Evolutionary conservation across 1,140 invertebrate genomes (phyloP), one percentile per base, ranked within the genome.

Genomic region (Pseudomyrmex flavicornis): DNA sequence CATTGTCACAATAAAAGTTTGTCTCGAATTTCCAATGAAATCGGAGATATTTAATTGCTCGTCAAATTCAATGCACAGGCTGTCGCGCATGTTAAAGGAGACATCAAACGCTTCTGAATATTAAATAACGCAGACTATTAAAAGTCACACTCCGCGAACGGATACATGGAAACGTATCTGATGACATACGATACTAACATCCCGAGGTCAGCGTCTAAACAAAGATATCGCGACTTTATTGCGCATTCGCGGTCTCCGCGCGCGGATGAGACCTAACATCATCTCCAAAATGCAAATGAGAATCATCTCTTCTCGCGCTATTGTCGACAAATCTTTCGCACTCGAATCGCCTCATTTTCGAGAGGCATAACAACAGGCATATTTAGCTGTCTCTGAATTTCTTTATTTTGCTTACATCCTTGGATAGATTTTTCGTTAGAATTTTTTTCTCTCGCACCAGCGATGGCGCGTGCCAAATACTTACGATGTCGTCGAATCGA

Each of bases 401-500:
- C 17, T 22, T 82, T 10, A n/a, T 26, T 26, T 1, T 35, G 17
- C n/a, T 58, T 22, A 48, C 5, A 50, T 52, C 10, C 1, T 52
- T 15, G 13, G 35, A 46, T 44, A 17, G 35, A 35, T 35, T 4
- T 35, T 35, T 35, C 2, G 10, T 56, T 10, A n/a, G n/a, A 46
- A 8, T 10, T 12, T 13, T 22, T 1, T 50, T 56, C 22, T 52
- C n/a, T 70, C 17, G 20, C 8, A 44, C n/a, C 5, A 20, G 17
- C 10, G 9, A 50, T 48, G 59, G 12, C 9, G 46, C 26, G 48
- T 80, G 63, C 48, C 50, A 85, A 63, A 52, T 61, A 56, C 35
- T 52, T 52, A 66, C 54, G 76, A 65, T 85, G 35, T 69, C 84
- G 86, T 86, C 79, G 73, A 89, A 59, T 73, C 56, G 88, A 91